Evolutionary conservation across 2,797 vertebrate genomes (phyloP), one percentile per base, ranked within the genome.

Genomic region (Arremon brunneinucha): DNA sequence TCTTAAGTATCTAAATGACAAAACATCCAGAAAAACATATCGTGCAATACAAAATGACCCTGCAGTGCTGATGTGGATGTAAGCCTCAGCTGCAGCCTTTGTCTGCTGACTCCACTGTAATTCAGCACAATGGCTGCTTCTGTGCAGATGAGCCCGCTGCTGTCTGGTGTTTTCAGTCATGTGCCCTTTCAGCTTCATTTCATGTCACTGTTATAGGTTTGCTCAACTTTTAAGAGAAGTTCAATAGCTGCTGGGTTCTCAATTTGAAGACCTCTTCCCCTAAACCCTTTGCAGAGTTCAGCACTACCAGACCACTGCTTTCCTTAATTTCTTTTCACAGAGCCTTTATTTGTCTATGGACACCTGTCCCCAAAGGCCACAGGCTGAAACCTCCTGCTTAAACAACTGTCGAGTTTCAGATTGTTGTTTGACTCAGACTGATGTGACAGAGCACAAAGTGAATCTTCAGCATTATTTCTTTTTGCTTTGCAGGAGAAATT

Each of bases 401-500:
- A 92, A 47, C n/a, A 37, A 18, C 27, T 44, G 15, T 57, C 9
- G 5, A 27, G 6, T 81, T 88, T 57, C 69, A 35, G 21, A 5
- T 55, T 27, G 8, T 74, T 22, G 24, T 81, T 83, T 52, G 47
- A 34, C 55, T 37, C 41, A 28, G 43, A 28, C 44, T 62, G 49
- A 52, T 37, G 43, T 53, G 64, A n/a, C 39, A 59, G 55, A 65
- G 7, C 52, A 41, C 16, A 13, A 41, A 83, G 14, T 88, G 70
- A 56, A 76, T 37, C 72, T 82, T 83, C 72, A 90, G 30, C 16
- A 2, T 81, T 77, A 30, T 83, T 90, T 91, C 46, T 85, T 92
- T 95, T 96, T 89, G 21, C 12, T 95, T 87, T 96, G 67, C 97
- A 99, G 98, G 98, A 98, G 78, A 98, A 98, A 93, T 99, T 99